Conservation (phyloP, 1,140 invertebrate genomes). For the Stratiolaelaps scimitus region DNA sequence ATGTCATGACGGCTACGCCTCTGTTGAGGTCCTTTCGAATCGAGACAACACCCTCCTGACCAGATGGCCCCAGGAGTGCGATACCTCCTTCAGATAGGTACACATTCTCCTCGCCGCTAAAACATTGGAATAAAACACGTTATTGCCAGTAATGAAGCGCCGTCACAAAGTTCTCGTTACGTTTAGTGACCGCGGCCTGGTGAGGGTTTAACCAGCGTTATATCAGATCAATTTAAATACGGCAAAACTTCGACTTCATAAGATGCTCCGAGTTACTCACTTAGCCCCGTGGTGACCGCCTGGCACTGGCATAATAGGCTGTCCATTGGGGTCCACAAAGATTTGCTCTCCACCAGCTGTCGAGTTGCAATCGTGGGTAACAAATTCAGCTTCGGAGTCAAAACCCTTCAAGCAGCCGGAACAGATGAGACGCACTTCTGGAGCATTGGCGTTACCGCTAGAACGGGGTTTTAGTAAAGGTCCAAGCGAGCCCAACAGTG, state of each 20-base stretch:
- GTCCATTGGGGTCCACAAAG: slow-evolving; percentile 4
- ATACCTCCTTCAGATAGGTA: slow-evolving; percentile 4
- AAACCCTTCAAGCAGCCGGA: slow-evolving; percentile 34
- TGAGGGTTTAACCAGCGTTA: no score
- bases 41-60: slow-evolving; percentile 16
- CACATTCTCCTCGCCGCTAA: slow-evolving; percentile 1
- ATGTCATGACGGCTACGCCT: slow-evolving; percentile 14
- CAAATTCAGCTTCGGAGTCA: slow-evolving; percentile 35
- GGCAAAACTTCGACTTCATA: no score
- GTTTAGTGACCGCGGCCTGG: no score
- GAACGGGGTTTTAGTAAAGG: not conserved
- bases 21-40: slow-evolving; percentile 9
- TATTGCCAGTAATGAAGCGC: no score
- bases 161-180: no score
- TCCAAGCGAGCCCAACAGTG: slow-evolving; percentile 23
- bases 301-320: not conserved
- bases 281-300: no score
- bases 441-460: not conserved
- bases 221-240: no score
- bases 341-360: not conserved
- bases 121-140: not conserved
- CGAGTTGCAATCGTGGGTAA: slow-evolving; percentile 32
- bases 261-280: no score
- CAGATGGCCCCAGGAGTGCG: not conserved
- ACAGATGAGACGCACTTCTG: slow-evolving; percentile 34